Percentiles rank a stretch among this genome's conserved stretches.
phyloP scores from a whole-genome alignment of 2,797 vertebrate genomes.

The Scolopax rusticola region DNA sequence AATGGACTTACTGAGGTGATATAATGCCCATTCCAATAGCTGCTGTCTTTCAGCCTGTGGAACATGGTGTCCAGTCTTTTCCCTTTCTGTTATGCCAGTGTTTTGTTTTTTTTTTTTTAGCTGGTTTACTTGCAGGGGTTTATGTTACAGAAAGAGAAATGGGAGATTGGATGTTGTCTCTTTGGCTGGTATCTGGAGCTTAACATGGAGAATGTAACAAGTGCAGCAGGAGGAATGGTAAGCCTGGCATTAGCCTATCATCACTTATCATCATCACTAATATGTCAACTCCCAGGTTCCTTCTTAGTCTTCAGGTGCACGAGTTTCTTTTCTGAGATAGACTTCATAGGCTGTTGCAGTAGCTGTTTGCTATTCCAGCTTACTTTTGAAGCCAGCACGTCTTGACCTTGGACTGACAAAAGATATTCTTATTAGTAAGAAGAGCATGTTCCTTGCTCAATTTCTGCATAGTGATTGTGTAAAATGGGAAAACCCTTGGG shows the following conservation, averaged over 20 bases:
- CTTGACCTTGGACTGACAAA: constrained; percentile 24
- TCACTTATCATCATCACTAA: too few relatives aligned
- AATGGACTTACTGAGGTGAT: background rate
- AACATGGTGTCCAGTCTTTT: background rate
- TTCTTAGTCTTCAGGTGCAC: background rate
- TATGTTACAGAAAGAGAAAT: background rate
- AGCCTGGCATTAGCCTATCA: background rate
- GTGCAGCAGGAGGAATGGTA: background rate
- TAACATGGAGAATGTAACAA: fast-evolving
- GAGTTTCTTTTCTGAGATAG: background rate
- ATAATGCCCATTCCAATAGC: background rate
- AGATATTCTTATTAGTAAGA: background rate
- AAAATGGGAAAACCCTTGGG: constrained; percentile 2
- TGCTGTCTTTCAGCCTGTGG: background rate
- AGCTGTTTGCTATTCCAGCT: background rate
- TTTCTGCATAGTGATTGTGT: background rate
- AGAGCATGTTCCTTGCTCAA: background rate
- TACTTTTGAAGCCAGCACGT: background rate
- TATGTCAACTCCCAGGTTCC: background rate
- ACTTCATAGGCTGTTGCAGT: background rate
- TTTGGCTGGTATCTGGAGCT: background rate
- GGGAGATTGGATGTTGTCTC: background rate
- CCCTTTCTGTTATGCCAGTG: background rate
- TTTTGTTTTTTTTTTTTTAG: background rate
- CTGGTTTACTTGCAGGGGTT: background rate